These are phyloP conservation scores for Nephrocerus scutellatus DNA, from an alignment of 2,888 invertebrate genomes.

Conservation along the genomic window DNA sequence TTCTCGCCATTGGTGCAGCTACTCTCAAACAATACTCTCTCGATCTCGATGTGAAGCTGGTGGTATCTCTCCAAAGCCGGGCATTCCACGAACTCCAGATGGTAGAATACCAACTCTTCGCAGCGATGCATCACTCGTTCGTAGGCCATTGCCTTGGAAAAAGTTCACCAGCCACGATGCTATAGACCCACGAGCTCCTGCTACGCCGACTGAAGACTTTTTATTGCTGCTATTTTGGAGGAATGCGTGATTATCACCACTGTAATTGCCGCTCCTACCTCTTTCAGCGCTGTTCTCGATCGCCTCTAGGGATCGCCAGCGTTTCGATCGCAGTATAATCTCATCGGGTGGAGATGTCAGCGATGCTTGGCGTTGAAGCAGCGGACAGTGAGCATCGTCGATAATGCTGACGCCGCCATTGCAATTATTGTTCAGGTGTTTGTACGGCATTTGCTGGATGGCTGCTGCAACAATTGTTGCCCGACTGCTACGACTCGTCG, in stretches of 20 bases:
- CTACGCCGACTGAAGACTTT: constrained; percentile 54
- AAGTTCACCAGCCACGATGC: constrained; percentile 68
- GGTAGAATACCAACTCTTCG: constrained; percentile 41
- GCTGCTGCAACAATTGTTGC: constrained; percentile 32
- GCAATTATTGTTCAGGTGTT: constrained; percentile 47
- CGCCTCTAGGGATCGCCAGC: constrained; percentile 74
- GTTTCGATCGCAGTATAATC: constrained; percentile 54
- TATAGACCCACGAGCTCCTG: constrained; percentile 57
- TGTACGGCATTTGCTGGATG: constrained; percentile 27
- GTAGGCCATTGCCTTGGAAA: constrained; percentile 64
- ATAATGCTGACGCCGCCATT: constrained; percentile 44
- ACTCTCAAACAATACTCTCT: constrained; percentile 46
- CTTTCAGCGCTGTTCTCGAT: constrained; percentile 47
- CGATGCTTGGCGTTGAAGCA: constrained; percentile 45
- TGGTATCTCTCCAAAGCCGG: constrained; percentile 41
- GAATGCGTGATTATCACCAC: constrained; percentile 19
- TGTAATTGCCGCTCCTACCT: constrained; percentile 26
- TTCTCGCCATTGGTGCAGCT: too few relatives aligned
- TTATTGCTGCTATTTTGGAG: constrained; percentile 23
- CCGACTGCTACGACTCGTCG: constrained; percentile 1
- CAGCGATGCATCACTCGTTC: constrained; percentile 51
- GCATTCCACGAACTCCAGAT: constrained; percentile 38
- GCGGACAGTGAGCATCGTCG: constrained; percentile 42
- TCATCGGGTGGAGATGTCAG: constrained; percentile 43
- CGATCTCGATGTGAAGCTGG: constrained; percentile 31